Evolutionary conservation across 2,797 vertebrate species (phyloP), one percentile per base, ranked within the genome.

Genomic region (Oryzias sinensis): DNA sequence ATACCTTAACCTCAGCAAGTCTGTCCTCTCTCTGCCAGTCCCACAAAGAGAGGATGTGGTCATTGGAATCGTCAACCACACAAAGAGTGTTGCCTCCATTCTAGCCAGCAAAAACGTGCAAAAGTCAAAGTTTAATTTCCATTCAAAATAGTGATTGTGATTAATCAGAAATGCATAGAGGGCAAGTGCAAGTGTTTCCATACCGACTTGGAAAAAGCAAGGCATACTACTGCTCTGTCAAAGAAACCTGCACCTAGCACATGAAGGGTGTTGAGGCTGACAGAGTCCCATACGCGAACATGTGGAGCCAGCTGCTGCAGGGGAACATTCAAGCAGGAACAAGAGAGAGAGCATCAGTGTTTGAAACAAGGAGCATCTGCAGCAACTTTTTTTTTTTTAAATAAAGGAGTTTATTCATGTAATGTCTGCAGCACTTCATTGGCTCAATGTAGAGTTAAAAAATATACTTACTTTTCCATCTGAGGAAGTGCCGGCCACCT

Each of bases 181-280:
- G 9, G 20, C 1, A 22, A 22, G 20, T 22, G 20, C 20, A 22
- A 2, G 41, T 14, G 15, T 87, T 59, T 67, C 40, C 95, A 93
- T 87, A 99, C 97, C 68, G 96, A 98, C 77, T 99, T 99, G 27
- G 97, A 99, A 85, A 99, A 99, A 29, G 97, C 94, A 60, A 99
- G 92, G 78, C 97, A 99, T 70, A 95, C 95, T 62, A 99, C 89
- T 0, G 93, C 96, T 52, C 97, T 87, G 82, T 99, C 97, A 49
- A 98, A 99, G 85, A 97, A 98, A 0, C 96, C 96, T 14, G 88
- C 79, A 46, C 97, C 97, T 0, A 99, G 93, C 79, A 98, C 89
- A 5, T 99, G 97, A 33, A 99, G 91, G 0, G 97, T 99, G 73
- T 96, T 97, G 70, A 99, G 83, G 25, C 96, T 97, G 49, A 99